Base-by-base conservation (phyloP, 2,113 vertebrate species). In the Natator depressus region DNA sequence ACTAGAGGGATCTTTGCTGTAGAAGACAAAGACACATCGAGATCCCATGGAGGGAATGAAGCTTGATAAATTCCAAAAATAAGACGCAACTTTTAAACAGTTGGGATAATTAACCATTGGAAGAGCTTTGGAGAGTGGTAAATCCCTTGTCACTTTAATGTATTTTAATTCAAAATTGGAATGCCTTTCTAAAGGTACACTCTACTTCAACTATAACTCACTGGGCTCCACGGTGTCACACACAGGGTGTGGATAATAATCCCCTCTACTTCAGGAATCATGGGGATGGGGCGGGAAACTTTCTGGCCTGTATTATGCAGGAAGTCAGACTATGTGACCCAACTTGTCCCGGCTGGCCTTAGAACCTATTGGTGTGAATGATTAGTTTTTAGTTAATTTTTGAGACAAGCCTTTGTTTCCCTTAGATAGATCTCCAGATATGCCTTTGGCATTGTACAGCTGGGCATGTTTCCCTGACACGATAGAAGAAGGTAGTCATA, bases 71-170 rank as follows among this genome's bases (percentile, higher is more conserved):
- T 91, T 94, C 83, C 47, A 75, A 72, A 75, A 96, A 84, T 46
- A 62, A 94, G 87, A 88, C 78, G 35, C 59, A 62, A 35, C 59
- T 62, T 62, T 81, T 75, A 95, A 96, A 5, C 75, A 53, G 83
- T 72, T 91, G 93, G 84, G 94, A 89, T 79, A 93, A 92, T 93
- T 87, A 93, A 92, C 62, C 50, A 50, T 49, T 88, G 92, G 55
- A 92, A 50, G 81, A 91, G 53, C 84, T 79, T 79, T 90, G 89
- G 27, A 51, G 25, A 88, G 83, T 81, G 25, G 72, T 11, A 76
- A 76, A 69, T 94, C 87, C 14, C 1, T 96, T 79, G 42, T 62
- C 62, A 55, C 29, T 38, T 9, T 78, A 76, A 29, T 53, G 31
- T 17, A 49, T 94, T 82, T 78, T 92, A 35, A 55, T 78, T 88